These are phyloP conservation scores for Idaea dimidiata DNA, from an alignment of 2,888 invertebrate genomes.

Conservation along the genomic window DNA sequence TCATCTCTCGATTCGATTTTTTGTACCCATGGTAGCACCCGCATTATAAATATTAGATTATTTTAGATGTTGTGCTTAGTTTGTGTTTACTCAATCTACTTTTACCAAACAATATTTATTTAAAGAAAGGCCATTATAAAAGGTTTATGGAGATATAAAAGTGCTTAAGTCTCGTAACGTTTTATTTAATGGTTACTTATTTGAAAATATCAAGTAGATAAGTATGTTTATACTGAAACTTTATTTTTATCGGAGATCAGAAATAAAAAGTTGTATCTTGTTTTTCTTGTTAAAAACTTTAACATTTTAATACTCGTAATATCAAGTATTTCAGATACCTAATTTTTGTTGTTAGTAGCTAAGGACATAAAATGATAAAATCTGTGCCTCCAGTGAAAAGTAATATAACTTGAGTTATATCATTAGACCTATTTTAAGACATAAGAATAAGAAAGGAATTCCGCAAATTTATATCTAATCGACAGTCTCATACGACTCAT, in stretches of 20 bases:
- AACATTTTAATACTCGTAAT: not conserved
- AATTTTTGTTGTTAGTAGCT: not conserved
- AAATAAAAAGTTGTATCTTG: not conserved
- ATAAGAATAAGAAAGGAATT: too few relatives aligned
- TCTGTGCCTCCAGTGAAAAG: too few relatives aligned
- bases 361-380: too few relatives aligned
- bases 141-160: not conserved
- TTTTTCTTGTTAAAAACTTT: not conserved
- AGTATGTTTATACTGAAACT: not conserved
- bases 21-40: conserved; percentile 2
- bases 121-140: not conserved
- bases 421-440: too few relatives aligned
- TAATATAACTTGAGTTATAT: too few relatives aligned
- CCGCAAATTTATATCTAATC: too few relatives aligned
- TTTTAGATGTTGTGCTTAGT: not conserved
- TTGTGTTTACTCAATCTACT: not conserved
- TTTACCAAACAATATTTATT: not conserved
- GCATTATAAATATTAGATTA: not conserved
- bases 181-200: not conserved
- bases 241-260: not conserved
- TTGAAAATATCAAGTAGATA: not conserved
- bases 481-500: too few relatives aligned
- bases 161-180: not conserved
- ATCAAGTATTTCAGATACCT: not conserved
- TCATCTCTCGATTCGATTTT: conserved; percentile 8